Base-by-base conservation (phyloP, 2,888 invertebrate genomes). In the Mythimna loreyi region DNA sequence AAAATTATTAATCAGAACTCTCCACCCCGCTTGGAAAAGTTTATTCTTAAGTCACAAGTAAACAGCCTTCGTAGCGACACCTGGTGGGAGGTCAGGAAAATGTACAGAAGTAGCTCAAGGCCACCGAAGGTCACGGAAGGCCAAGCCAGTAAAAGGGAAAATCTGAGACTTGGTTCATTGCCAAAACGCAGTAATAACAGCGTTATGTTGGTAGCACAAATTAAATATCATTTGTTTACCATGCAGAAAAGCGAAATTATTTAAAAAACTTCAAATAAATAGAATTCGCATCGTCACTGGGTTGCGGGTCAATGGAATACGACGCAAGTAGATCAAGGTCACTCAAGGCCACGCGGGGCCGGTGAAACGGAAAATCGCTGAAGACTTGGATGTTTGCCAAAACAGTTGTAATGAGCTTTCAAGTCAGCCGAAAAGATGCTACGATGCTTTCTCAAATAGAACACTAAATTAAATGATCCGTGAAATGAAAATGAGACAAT, bases 301-400 rank as follows among this genome's bases (percentile, higher is more conserved):
- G 63, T 21, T 28, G 23, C 52, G 73, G 79, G 82, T 83, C 75
- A 82, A 60, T 59, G 79, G 57, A 74, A 76, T 72, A 52, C 28
- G n/a, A 49, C 36, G 64, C 64, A 83, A 81, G 75, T 82, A 62
- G 84, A 53, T 83, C 84, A 81, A 82, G 82, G 84, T 55, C 84
- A 68, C 36, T 19, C 73, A 81, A 82, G 83, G 82, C 68, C 84
- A 82, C 56, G 58, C 55, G 78, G 62, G 69, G 73, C 69, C 67
- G 71, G 67, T 64, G 67, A 72, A 75, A 73, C 62, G 69, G 81
- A 78, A 83, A 82, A 73, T 71, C 57, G 52, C 59, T 47, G 61
- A 53, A 68, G 55, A 70, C 78, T 81, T 82, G 84, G 82, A 45
- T 30, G 50, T 36, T 61, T 67, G 82, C 82, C 82, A 82, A 81